Conservation (phyloP, 1,140 invertebrate genomes). For the Drosophila pseudoobscura region DNA sequence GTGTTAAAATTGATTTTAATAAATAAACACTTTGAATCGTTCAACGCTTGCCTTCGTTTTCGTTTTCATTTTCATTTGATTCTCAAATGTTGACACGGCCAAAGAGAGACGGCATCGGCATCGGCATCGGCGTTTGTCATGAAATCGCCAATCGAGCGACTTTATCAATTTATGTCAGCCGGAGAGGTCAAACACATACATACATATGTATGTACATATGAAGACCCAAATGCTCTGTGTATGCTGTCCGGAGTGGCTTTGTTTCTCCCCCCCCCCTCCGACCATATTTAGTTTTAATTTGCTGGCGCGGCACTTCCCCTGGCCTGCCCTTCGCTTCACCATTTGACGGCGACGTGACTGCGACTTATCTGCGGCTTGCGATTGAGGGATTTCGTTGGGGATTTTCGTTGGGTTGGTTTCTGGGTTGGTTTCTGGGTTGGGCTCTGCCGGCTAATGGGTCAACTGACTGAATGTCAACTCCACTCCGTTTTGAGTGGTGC, state of each 20-base stretch:
- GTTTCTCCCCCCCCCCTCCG: not conserved
- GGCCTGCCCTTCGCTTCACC: slow-evolving; percentile 10
- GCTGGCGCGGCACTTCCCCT: not conserved
- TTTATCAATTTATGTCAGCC: slow-evolving; percentile 76
- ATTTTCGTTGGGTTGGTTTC: slow-evolving; percentile 14
- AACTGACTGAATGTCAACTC: no score
- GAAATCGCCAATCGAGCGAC: slow-evolving; percentile 45
- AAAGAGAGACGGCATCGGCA: no score
- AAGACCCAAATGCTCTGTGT: slow-evolving; percentile 10
- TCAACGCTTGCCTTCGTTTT: slow-evolving; percentile 9
- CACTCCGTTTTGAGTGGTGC: no score
- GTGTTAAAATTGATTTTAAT: slow-evolving; percentile 57
- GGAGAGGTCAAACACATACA: slow-evolving; percentile 36
- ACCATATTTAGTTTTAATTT: slow-evolving; percentile 59
- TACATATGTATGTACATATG: no score
- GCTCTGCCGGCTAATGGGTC: not conserved
- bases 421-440: slow-evolving; percentile 8
- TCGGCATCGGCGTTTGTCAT: slow-evolving; percentile 1
- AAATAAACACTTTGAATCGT: slow-evolving; percentile 41
- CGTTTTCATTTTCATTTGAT: slow-evolving; percentile 7
- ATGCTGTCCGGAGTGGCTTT: slow-evolving; percentile 21
- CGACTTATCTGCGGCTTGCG: slow-evolving; percentile 34
- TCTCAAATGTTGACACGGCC: slow-evolving; percentile 34
- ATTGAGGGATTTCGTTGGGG: slow-evolving; percentile 24
- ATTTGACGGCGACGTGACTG: slow-evolving; percentile 23